Evolutionary conservation across 2,797 vertebrate species (phyloP), one percentile per base, ranked within the genome.

Genomic region (Bovichtus variegatus): DNA sequence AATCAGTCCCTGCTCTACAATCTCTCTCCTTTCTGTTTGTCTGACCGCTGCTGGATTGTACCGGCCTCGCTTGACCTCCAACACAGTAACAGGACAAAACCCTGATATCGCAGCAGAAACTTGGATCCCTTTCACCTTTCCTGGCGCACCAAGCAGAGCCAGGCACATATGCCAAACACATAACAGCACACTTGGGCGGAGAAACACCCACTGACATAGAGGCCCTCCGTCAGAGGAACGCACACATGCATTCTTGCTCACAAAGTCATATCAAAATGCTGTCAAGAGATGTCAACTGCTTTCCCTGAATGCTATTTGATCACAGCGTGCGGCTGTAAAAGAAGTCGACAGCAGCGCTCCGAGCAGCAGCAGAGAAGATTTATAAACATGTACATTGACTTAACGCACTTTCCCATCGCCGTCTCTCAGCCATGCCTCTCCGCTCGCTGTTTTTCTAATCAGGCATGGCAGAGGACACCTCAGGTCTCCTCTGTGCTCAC

Each of bases 381-480:
- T 75, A 74, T 75, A 83, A 55, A 47, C 59, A 72, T 81, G 50
- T 70, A 79, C 59, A 70, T 47, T 69, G 55, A 86, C 57, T 57
- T 31, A 69, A 83, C 58, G 53, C 38, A 40, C 68, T 68, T 68
- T 73, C 15, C 68, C 58, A 43, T 67, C 31, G n/a, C 74, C n/a
- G 58, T 80, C 60, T 75, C 50, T 63, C 40, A 72, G 68, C 66
- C 53, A 25, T 57, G 64, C 47, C 34, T 29, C 65, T 71, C 75
- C 68, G 36, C 76, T 78, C 66, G 47, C 71, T 70, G 40, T 71
- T 84, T 87, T 91, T 92, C 68, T 90, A 91, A 93, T 89, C 82
- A 72, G 84, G 89, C 89, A 86, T 83, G 87, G 83, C 88, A 89
- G 88, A 77, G 87, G 86, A 90, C 90, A 89, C 86, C 87, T 84